Base-by-base conservation (phyloP, 1,140 invertebrate species). In the Danaus melanippus region DNA sequence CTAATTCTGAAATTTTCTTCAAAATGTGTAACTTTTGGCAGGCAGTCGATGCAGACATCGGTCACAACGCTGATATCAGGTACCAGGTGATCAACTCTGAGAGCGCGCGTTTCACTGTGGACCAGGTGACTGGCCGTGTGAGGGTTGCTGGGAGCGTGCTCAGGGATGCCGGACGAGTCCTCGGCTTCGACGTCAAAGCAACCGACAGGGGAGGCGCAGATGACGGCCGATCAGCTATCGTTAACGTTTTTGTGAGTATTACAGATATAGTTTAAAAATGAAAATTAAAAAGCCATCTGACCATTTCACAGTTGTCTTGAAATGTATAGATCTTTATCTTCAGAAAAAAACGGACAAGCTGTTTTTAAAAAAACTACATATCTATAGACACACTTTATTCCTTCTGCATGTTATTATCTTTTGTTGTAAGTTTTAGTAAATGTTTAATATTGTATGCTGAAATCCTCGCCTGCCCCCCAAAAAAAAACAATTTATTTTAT, bases 171-270 rank as follows among this genome's bases (percentile, higher is more conserved):
- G 93, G 93, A 3, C 87, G 90, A 58, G 92, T 95, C 42, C 95
- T 93, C 69, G 93, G 93, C 3, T 95, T 96, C 69, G 94, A 96
- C 84, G 94, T 96, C n/a, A 94, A 94, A 82, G 95, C 94, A 5
- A 95, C 93, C 0, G 95, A 96, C 72, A 89, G 90, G 56, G 71
- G 87, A 46, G 95, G 95, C 0, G 91, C 92, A 42, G 91, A 94
- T 62, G 92, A 93, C 71, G 94, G 94, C 0, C 90, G 90, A 54
- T 95, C 93, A 17, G 91, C 93, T 15, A 94, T 95, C 48, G 92
- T 92, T 45, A 95, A 95, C 71, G 93, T 96, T 58, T 94, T 95
- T 79, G 94, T 95, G 80, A 92, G 92, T 91, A 54, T 48, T 21
- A 49, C 9, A 49, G 10, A 49, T 10, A 49, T 6, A 10, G 39